Base-by-base conservation (phyloP, 92 coral and sea anemone species). In the Palythoa heliodiscus region DNA sequence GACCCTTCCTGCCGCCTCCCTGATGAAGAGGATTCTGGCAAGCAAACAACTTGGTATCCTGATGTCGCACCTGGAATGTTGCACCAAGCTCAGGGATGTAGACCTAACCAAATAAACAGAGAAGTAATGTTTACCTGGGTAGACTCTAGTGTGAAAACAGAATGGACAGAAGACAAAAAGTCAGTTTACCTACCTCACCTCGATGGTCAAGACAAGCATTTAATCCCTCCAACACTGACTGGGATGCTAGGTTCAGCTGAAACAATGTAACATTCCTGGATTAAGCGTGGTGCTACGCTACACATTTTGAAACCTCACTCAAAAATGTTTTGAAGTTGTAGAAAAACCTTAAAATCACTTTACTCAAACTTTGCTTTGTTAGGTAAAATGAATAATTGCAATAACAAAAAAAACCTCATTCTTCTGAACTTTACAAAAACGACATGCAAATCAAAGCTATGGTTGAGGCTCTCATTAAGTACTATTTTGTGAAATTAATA, bases 181-280 rank as follows among this genome's bases (percentile, higher is more conserved):
- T 8, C 14, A 16, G 22, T 58, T 20, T 22, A 38, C 76, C 38
- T 11, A 95, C 99, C 93, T 97, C 98, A 20, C 95, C 99, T 82
- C 99, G 89, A 91, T 97, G 99, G 67, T 97, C 99, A 60, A 97
- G 88, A 50, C 99, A 97, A 63, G 99, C 99, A 72, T 97, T 97
- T 50, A 97, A 89, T 8, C 99, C 99, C 73, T 97, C 99, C 61
- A 97, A 87, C 12, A 97, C 99, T 10, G 99, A 93, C 88, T 97
- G 99, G 22, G 99, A 95, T 19, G 99, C 99, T 75, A 97, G 84
- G 85, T 97, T 97, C 40, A 97, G 87, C 98, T 95, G 87, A 23
- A 63, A 63, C 69, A 63, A 43, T 43, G 69, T 19, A 63, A 9
- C 20, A 6, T 20, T 63, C 22, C 11, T 9, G 22, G 69, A n/a